Evolutionary conservation across 2,888 invertebrate genomes (phyloP), one percentile per base, ranked within the genome.

Genomic region (Bellardia pandia): DNA sequence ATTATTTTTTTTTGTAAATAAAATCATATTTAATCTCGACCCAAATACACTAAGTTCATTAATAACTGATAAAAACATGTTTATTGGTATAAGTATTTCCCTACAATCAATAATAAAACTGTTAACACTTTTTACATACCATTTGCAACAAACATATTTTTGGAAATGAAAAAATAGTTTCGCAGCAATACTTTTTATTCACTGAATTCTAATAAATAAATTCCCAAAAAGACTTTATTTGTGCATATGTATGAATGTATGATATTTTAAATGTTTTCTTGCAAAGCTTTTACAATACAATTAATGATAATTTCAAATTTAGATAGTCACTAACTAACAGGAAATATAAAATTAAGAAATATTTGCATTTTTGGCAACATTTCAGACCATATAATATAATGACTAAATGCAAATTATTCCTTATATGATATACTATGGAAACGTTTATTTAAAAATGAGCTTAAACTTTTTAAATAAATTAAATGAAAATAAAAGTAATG

Each of bases 21-120:
- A 60, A 60, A 14, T 60, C 33, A 60, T 14, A 13, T 60, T 60
- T 14, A 51, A 76, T 51, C 9, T 56, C 56, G 56, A 56, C 56
- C 56, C 23, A 56, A 56, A 56, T 56, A 56, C 56, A 9, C 56
- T 64, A 76, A 76, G 75, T 76, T 76, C 75, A 76, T 48, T 64
- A 53, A 51, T 23, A 62, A 16, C 40, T 76, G 62, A 64, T 64
- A 51, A 76, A 76, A 56, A 4, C 13, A 40, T 40, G 40, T 64
- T 64, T 42, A 16, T 8, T 64, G 11, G 14, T 56, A 23, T 23
- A 11, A 2, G 23, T 30, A 30, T 13, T 9, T 13, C 6, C 14
- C n/a, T 37, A 62, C 60, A 62, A 58, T 13, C 37, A 62, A 62
- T 37, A 62, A 62, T 37, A 5, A 37, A 37, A 37, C 37, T 37